Evolutionary conservation across 2,797 vertebrate species (phyloP), one percentile per base, ranked within the genome.

Genomic region (Urocyon cinereoargenteus): DNA sequence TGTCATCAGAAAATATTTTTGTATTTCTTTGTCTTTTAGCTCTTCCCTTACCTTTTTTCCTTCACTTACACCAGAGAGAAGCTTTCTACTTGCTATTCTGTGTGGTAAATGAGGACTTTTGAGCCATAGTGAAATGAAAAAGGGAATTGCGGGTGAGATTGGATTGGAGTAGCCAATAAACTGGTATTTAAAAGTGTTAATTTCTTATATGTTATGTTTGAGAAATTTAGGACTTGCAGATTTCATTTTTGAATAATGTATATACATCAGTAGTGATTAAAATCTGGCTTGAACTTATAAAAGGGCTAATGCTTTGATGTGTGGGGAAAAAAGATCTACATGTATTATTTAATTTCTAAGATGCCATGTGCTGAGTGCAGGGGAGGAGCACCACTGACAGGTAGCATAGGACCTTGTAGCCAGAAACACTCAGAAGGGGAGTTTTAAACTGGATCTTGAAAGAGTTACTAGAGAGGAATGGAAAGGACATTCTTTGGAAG

Each of bases 121-220:
- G 92, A 95, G 81, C 68, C 28, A 18, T 19, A 68, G 21, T 84
- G 61, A 96, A 79, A 94, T 75, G 34, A 90, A 82, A 94, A 77
- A 81, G n/a, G 51, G 61, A 93, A 90, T 85, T 91, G 31, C 26
- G 40, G 49, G 21, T 94, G 36, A 95, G 66, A 84, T 18, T 78
- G 70, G 26, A 66, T 85, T 85, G 36, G 19, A 10, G 26, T 92
- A 82, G 73, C 28, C 59, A 96, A 49, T 93, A 94, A 97, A 94
- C 61, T 84, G 89, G 77, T 91, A 89, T 78, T 87, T 92, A 94
- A 89, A 94, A 94, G 95, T 90, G 21, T 83, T 94, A 57, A 78
- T 81, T 79, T 96, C 93, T 95, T 94, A 0, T 90, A 87, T 93
- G 34, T 51, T 86, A n/a, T 72, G 22, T 84, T 96, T 93, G 81